Evolutionary conservation across 64 coral and sea anemone species (phyloP).

Genomic region (Montipora cactus): DNA sequence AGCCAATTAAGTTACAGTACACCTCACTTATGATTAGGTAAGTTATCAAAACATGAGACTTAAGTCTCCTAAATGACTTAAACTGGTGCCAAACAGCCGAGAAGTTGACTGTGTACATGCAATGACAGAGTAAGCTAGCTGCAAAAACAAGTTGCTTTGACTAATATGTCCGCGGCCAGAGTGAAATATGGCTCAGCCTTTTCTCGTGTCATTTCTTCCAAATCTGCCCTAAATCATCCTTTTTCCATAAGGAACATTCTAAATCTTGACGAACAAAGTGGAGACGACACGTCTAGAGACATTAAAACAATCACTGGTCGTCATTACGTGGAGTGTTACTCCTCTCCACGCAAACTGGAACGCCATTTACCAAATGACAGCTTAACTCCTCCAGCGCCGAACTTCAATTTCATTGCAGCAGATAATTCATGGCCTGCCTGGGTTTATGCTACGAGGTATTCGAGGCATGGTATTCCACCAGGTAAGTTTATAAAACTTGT

Average conservation of each 20-base stretch:
- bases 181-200: conserved; percentile 64
- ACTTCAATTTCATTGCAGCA: background rate
- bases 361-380: background rate
- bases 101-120: conserved; percentile 32
- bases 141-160: background rate
- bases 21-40: conserved; percentile 10
- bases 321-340: background rate
- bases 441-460: conserved; percentile 58
- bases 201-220: conserved; percentile 47
- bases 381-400: background rate
- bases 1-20: conserved; percentile 58
- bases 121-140: background rate
- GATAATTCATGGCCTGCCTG: conserved; percentile 15
- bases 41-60: conserved; percentile 46
- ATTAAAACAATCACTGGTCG: background rate
- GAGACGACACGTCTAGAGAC: background rate
- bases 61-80: conserved; percentile 33
- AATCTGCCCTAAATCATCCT: conserved; percentile 54
- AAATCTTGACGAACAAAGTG: conserved; percentile 19
- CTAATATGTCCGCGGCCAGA: conserved; percentile 24
- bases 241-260: conserved; percentile 53
- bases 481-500: background rate
- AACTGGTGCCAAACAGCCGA: conserved; percentile 55
- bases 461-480: conserved; percentile 38
- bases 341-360: background rate